These are phyloP conservation scores for Erythrocercus mccallii DNA, from an alignment of 2,113 vertebrate genomes.

Conservation along the genomic window DNA sequence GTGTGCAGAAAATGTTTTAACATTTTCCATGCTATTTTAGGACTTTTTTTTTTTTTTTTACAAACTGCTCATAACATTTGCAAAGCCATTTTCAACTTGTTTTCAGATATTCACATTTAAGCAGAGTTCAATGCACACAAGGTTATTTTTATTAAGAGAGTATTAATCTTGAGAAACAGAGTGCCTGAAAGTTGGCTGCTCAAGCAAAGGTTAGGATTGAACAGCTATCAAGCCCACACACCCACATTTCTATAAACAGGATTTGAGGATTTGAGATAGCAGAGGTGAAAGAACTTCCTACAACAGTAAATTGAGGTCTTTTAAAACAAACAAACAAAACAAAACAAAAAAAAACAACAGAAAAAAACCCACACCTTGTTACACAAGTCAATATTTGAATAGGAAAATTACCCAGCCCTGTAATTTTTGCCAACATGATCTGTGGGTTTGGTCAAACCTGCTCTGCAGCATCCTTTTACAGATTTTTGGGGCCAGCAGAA, in stretches of 20 bases:
- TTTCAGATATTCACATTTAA: not conserved
- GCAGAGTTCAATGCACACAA: not conserved
- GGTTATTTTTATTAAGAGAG: not conserved
- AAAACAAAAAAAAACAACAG: not conserved
- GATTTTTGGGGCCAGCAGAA: not conserved
- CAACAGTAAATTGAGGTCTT: not conserved
- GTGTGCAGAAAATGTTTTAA: not conserved
- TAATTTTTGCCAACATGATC: not conserved
- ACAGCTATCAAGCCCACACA: not conserved
- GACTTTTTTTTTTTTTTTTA: not conserved
- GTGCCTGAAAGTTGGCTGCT: not conserved
- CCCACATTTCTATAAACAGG: not conserved
- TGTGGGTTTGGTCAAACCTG: not conserved
- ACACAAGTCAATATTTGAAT: not conserved
- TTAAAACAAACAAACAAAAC: not conserved
- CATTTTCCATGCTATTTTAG: not conserved
- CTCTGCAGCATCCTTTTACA: not conserved
- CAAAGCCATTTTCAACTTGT: not conserved
- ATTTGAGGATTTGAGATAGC: not conserved
- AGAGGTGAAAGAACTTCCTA: not conserved
- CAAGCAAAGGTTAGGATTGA: not conserved
- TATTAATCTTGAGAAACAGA: not conserved
- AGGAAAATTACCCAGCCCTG: not conserved
- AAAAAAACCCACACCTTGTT: not conserved
- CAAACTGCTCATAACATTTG: not conserved